These are phyloP conservation scores for Automeris io DNA, from an alignment of 2,888 invertebrate species.

Conservation along the genomic window DNA sequence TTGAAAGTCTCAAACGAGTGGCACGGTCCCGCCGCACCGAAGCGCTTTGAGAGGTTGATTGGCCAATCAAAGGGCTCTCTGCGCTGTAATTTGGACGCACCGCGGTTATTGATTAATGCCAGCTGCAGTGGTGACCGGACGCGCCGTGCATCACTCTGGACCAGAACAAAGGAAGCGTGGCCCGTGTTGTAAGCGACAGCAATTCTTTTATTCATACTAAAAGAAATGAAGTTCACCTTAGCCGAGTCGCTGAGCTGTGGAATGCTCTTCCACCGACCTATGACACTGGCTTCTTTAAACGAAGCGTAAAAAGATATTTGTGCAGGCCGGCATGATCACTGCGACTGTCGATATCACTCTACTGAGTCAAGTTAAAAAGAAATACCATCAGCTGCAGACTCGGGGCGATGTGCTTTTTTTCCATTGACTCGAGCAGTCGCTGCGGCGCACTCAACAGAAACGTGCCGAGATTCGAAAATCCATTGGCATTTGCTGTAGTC, in stretches of 20 bases:
- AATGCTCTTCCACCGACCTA: neutral
- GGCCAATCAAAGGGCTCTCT: conserved; percentile 20
- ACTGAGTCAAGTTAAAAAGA: no score
- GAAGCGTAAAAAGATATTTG: no score
- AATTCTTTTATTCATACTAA: neutral
- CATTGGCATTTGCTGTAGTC: no score
- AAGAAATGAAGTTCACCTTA: neutral
- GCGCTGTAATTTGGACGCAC: conserved; percentile 20
- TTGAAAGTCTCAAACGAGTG: conserved; percentile 21
- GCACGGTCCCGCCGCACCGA: conserved; percentile 20
- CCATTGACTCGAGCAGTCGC: no score
- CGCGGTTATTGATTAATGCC: conserved; percentile 53
- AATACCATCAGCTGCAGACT: no score
- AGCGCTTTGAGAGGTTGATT: conserved; percentile 20
- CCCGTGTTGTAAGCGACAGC: conserved; percentile 7
- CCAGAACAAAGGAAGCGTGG: conserved; percentile 9
- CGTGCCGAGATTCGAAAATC: no score
- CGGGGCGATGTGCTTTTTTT: no score
- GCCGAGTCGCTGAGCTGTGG: no score
- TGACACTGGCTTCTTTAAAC: no score
- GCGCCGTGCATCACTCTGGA: conserved; percentile 36
- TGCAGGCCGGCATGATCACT: no score
- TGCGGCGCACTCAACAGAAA: no score
- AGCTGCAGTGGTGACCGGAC: conserved; percentile 45
- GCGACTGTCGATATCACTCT: no score